A percentile compares a stretch with the other conserved stretches of the same genome.
These are phyloP conservation scores for Eleutherodactylus coqui DNA, from an alignment of 2,797 vertebrate species.

Conservation along the genomic window DNA sequence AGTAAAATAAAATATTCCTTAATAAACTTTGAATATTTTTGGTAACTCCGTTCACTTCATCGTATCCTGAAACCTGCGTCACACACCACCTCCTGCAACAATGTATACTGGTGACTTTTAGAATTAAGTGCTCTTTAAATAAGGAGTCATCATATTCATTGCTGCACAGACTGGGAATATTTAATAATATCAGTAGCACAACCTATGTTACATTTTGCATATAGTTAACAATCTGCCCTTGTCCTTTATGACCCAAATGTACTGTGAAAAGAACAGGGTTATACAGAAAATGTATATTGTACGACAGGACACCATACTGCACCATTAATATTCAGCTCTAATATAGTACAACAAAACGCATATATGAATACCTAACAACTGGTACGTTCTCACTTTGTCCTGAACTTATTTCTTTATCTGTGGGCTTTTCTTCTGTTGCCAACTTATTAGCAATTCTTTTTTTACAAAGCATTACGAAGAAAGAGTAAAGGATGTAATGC, in stretches of 20 bases:
- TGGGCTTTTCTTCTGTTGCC: constrained; percentile 34
- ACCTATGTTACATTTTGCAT: not conserved
- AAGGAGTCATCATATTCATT: not conserved
- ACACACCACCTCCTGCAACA: no score
- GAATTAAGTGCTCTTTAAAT: not conserved
- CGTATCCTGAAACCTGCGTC: no score
- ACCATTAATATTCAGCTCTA: constrained; percentile 47
- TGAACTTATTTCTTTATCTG: constrained; percentile 45
- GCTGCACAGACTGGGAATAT: not conserved
- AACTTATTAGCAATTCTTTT: constrained; percentile 59
- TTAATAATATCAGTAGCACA: not conserved
- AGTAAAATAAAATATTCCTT: no score
- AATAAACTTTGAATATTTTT: no score
- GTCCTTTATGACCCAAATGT: not conserved
- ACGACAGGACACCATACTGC: constrained; percentile 4
- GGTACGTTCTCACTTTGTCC: constrained; percentile 37
- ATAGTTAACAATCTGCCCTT: not conserved
- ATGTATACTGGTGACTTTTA: not conserved
- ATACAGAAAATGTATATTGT: constrained; percentile 30
- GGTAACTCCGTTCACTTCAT: no score
- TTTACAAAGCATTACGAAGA: constrained; percentile 46
- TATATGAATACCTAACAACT: constrained; percentile 55
- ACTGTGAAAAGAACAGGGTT: not conserved
- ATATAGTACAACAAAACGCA: constrained; percentile 45
- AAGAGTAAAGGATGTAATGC: constrained; percentile 44